Percentiles rank a stretch among this genome's conserved stretches.
These are phyloP conservation scores for Sceloporus tristichus DNA, from an alignment of 2,113 vertebrate species.

Conservation along the genomic window DNA sequence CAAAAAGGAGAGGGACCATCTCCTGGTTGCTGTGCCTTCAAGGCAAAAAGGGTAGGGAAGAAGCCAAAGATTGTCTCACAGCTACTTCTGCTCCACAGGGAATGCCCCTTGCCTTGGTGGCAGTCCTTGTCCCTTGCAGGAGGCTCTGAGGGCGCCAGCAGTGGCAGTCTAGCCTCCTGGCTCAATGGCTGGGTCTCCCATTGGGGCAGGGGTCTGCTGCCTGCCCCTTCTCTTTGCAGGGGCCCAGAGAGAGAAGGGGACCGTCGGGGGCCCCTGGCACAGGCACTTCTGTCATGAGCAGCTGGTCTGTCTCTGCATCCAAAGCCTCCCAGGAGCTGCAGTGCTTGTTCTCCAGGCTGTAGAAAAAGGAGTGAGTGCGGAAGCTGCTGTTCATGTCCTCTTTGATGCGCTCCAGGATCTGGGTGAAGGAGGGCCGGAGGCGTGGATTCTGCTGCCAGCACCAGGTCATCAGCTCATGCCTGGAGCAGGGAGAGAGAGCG, in stretches of 20 bases:
- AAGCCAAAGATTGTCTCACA: too few species aligned
- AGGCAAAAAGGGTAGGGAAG: too few species aligned
- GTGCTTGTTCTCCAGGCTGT: conserved; percentile 59
- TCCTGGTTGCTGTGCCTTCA: too few species aligned
- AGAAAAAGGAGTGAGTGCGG: conserved; percentile 80
- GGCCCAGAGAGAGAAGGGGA: neutral
- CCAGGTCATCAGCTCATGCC: conserved; percentile 80
- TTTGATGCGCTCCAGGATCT: conserved; percentile 80
- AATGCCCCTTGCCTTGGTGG: too few species aligned
- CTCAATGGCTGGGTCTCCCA: conserved; percentile 56
- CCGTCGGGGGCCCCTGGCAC: fast-evolving
- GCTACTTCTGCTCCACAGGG: too few species aligned
- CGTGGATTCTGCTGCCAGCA: conserved; percentile 84
- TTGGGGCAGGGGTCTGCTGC: conserved; percentile 59
- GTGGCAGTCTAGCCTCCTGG: too few species aligned
- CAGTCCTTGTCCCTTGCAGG: too few species aligned
- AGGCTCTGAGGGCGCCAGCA: too few species aligned
- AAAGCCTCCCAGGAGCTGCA: conserved; percentile 44
- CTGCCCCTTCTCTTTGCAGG: neutral
- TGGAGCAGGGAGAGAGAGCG: conserved; percentile 30
- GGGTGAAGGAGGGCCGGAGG: conserved; percentile 78
- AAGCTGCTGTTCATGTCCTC: conserved; percentile 75
- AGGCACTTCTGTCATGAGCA: conserved; percentile 15
- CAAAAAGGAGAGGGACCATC: too few species aligned
- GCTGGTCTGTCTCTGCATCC: neutral